A percentile compares a stretch with the other conserved stretches of the same genome.
phyloP scores from a whole-genome alignment of 2,113 vertebrate species.

The Tragelaphus scriptus region DNA sequence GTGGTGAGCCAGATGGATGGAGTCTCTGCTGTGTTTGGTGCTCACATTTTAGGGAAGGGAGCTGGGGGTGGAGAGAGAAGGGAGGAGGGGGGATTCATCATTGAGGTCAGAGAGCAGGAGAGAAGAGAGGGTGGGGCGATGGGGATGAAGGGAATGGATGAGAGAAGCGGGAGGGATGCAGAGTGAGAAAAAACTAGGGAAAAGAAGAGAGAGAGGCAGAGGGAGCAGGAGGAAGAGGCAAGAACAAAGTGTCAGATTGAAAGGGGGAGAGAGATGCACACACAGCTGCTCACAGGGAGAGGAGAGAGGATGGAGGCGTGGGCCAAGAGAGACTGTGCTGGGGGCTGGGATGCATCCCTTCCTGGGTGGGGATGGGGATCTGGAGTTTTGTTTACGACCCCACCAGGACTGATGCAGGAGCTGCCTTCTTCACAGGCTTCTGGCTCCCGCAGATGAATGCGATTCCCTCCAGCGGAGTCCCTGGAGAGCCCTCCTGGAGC shows the following conservation, averaged over 20 bases:
- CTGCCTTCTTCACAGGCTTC: not conserved
- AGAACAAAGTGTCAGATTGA: slow-evolving; percentile 4
- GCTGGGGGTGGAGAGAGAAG: not conserved
- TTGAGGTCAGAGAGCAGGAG: not conserved
- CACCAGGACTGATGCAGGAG: not conserved
- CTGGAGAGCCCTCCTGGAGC: slow-evolving; percentile 70
- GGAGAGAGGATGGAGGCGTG: not conserved
- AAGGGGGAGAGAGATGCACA: not conserved
- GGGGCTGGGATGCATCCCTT: not conserved
- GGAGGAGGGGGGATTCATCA: not conserved
- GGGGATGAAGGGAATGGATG: not conserved
- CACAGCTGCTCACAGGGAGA: not conserved
- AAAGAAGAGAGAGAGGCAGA: not conserved
- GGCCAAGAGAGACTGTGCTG: not conserved
- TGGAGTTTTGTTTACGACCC: not conserved
- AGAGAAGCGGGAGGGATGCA: not conserved
- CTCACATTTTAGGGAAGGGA: not conserved
- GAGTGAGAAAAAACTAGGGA: not conserved
- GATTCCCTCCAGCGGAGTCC: slow-evolving; percentile 46
- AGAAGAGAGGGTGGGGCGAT: not conserved
- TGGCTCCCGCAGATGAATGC: slow-evolving; percentile 48
- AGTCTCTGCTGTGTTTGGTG: not conserved
- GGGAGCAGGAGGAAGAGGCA: not conserved
- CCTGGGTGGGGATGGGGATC: not conserved
- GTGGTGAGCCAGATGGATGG: not conserved